Evolutionary conservation across 2,888 invertebrate genomes (phyloP), one percentile per base, ranked within the genome.

Genomic region (Therioaphis trifolii): DNA sequence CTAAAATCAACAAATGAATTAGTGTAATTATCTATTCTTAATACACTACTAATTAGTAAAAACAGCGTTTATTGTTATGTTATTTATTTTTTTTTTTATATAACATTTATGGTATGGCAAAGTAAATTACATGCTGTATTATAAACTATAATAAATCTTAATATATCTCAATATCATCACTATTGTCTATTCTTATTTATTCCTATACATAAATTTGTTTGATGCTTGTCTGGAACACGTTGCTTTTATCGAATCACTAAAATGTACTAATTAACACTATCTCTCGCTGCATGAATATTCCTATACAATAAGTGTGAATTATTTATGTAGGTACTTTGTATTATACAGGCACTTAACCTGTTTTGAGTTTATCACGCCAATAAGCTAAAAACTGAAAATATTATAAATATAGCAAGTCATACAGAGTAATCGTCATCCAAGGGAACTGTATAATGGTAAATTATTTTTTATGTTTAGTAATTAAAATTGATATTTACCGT

Each of bases 401-500:
- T 49, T 66, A 77, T 66, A 49, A 63, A 77, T 77, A 35, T 11
- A 49, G n/a, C 63, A 15, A 77, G 63, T 66, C 35, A 66, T 49
- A 21, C 55, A 55, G 9, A 35, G 9, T 55, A 29, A 27, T 29
- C 15, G 4, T 0, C 24, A 21, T 0, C 12, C 9, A 12, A 40
- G 11, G 21, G 43, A 4, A 46, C 43, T 46, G n/a, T n/a, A n/a
- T n/a, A n/a, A n/a, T n/a, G n/a, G n/a, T n/a, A n/a, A n/a, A n/a
- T n/a, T n/a, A n/a, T 27, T 21, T 46, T 63, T 77, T 21, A 21
- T 52, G 21, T 52, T 77, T 49, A 55, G 24, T 68, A 5, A 40
- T 49, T n/a, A 63, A 76, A 14, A 27, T 46, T 24, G 15, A 46
- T 21, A 46, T 46, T 78, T 78, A 78, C 78, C 40, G 66, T 40